phyloP scores from a whole-genome alignment of 2,797 vertebrate genomes.

The Betta splendens region DNA sequence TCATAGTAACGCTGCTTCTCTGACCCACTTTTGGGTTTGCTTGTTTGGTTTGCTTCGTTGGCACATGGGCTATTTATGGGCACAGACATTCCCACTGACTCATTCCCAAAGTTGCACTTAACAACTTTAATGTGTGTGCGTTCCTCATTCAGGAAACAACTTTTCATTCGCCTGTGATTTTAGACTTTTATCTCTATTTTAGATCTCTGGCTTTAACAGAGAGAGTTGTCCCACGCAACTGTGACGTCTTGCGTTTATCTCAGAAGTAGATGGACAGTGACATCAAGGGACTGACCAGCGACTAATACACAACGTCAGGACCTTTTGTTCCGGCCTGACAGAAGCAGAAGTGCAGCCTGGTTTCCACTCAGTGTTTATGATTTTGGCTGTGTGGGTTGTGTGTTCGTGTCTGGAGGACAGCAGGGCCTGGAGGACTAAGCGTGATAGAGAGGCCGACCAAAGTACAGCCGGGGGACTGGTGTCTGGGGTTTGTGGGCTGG shows the following conservation, averaged over 20 bases:
- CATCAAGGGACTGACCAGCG: constrained; percentile 36
- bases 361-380: constrained; percentile 57
- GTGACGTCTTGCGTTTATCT: constrained; percentile 24
- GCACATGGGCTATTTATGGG: constrained; percentile 64
- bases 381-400: constrained; percentile 58
- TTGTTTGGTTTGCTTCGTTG: constrained; percentile 58
- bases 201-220: too few species aligned
- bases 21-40: constrained; percentile 48
- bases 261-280: constrained; percentile 28
- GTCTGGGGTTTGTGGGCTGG: constrained; percentile 57
- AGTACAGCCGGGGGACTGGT: constrained; percentile 51
- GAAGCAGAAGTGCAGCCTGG: constrained; percentile 38
- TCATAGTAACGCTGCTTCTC: constrained; percentile 59
- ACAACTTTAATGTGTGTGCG: constrained; percentile 40
- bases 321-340: constrained; percentile 55
- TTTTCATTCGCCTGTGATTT: too few species aligned
- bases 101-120: constrained; percentile 66
- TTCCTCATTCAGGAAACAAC: constrained; percentile 48
- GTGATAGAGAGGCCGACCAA: constrained; percentile 66
- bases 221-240: constrained; percentile 31
- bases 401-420: constrained; percentile 72
- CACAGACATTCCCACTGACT: constrained; percentile 55
- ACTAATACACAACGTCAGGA: constrained; percentile 40
- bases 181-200: too few species aligned
- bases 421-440: constrained; percentile 46